Conservation (phyloP, 2,797 vertebrate genomes). For the Muraenolepis orangiensis region DNA sequence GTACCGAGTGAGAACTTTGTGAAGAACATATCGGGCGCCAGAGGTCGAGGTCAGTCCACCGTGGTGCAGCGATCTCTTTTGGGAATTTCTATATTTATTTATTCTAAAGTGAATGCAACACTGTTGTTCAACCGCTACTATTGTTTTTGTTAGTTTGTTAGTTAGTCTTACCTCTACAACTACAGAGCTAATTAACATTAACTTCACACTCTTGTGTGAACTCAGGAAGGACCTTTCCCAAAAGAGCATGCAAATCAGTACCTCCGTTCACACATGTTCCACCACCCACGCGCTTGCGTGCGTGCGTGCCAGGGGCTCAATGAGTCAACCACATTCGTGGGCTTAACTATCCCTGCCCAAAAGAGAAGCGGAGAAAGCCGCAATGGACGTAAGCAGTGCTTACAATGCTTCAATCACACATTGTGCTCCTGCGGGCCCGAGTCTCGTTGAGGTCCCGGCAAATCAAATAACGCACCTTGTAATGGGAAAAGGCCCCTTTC, state of each 20-base stretch:
- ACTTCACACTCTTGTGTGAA: not conserved
- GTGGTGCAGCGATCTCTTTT: not conserved
- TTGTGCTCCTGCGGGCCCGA: not conserved
- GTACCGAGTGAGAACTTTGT: not conserved
- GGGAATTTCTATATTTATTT: not conserved
- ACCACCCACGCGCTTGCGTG: not conserved
- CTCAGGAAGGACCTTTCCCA: not conserved
- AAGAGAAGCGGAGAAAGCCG: not conserved
- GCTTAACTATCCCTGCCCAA: not conserved
- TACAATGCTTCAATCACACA: not conserved
- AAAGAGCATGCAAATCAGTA: not conserved
- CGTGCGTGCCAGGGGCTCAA: not conserved
- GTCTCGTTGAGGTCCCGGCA: not conserved
- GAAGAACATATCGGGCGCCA: not conserved
- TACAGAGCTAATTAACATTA: not conserved
- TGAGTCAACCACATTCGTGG: not conserved
- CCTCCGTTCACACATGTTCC: not conserved
- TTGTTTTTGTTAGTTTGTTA: not conserved
- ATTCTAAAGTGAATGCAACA: not conserved
- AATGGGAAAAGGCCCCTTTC: not conserved
- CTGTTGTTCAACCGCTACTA: not conserved
- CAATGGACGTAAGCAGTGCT: not conserved
- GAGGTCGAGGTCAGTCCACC: not conserved
- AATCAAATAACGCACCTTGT: not conserved
- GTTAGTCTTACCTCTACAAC: not conserved